A percentile compares a stretch with the other conserved stretches of the same genome.
Evolutionary conservation across 2,113 vertebrate species (phyloP).

Genomic region (Piaya cayana): DNA sequence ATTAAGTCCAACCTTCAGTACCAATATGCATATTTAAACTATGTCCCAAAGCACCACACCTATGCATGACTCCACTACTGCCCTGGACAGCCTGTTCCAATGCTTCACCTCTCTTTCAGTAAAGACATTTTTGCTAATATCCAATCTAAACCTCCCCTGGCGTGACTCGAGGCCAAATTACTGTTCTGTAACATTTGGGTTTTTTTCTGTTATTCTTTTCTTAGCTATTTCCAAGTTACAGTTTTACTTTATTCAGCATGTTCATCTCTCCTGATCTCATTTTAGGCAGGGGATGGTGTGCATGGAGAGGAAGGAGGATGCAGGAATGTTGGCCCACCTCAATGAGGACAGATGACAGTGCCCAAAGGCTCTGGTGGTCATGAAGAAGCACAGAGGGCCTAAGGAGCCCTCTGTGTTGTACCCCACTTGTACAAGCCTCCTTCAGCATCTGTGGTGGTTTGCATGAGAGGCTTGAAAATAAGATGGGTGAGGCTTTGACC

Average conservation of each 20-base stretch:
- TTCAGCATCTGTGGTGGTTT: background rate
- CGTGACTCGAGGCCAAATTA: too few relatives aligned
- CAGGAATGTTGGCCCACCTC: background rate
- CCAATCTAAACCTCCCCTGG: too few relatives aligned
- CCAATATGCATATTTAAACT: too few relatives aligned
- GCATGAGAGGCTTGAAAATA: background rate
- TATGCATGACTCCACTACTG: too few relatives aligned
- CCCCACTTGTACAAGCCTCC: background rate
- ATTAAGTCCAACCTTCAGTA: too few relatives aligned
- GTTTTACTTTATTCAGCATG: background rate
- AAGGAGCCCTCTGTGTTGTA: background rate
- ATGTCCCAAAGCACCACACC: too few relatives aligned
- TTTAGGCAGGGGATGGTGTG: background rate
- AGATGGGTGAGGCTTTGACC: background rate
- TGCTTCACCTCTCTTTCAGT: too few relatives aligned
- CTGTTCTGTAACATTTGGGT: background rate
- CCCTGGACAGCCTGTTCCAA: too few relatives aligned
- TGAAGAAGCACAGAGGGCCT: background rate
- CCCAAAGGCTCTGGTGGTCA: background rate
- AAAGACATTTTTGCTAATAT: too few relatives aligned
- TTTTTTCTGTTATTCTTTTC: background rate
- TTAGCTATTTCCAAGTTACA: background rate
- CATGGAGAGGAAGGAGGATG: background rate
- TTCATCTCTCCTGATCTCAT: background rate
- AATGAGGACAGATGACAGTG: background rate